Percentiles rank a stretch among this genome's conserved stretches.
phyloP scores from a whole-genome alignment of 2,888 invertebrate genomes.

The Drosophila sordidula region DNA sequence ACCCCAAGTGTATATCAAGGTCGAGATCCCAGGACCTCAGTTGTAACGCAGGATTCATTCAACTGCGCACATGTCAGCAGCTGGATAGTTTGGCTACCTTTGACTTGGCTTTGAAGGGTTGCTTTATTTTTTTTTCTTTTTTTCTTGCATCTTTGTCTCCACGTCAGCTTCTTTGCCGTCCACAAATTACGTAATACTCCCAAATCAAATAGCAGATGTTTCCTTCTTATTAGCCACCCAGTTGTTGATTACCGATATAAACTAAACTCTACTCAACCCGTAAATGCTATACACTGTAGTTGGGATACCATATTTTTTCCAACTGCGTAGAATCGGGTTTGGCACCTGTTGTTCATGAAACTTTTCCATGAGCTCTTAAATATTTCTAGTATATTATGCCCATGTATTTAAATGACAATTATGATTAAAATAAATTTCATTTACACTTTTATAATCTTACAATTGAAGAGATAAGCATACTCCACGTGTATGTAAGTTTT shows the following conservation, averaged over 20 bases:
- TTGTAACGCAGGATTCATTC: not conserved
- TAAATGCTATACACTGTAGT: not conserved
- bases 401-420: too few species aligned
- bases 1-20: not conserved
- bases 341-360: constrained; percentile 1
- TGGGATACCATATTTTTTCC: not conserved
- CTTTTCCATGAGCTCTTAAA: constrained; percentile 7
- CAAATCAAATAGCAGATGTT: not conserved
- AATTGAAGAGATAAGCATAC: not conserved
- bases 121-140: not conserved
- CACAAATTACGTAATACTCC: constrained; percentile 26
- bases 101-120: not conserved
- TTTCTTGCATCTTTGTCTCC: not conserved
- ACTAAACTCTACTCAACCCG: not conserved
- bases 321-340: constrained; percentile 1
- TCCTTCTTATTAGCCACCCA: not conserved
- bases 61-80: not conserved
- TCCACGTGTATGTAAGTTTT: not conserved
- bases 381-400: not conserved
- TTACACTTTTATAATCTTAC: too few species aligned
- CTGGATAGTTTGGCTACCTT: not conserved
- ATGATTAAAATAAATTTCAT: too few species aligned
- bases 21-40: not conserved
- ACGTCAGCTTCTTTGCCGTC: constrained; percentile 9
- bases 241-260: not conserved